Evolutionary conservation across 2,113 vertebrate species (phyloP).

Genomic region (Dasyprocta punctata): DNA sequence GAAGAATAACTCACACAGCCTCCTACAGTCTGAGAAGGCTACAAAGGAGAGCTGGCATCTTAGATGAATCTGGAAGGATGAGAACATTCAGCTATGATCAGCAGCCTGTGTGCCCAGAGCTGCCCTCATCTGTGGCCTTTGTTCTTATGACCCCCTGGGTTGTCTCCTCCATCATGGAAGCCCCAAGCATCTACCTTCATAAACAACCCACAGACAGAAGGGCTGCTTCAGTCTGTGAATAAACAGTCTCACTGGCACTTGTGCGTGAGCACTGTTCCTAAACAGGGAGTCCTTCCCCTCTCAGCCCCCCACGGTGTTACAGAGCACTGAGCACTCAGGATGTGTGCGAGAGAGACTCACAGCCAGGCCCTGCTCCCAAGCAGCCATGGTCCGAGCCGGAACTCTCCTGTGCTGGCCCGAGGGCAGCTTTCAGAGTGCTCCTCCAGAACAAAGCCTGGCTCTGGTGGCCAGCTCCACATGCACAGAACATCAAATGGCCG

Average conservation of each 20-base stretch:
- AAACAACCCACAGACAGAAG: neutral
- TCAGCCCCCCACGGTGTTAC: rapidly evolving
- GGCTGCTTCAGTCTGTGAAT: neutral
- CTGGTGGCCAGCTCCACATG: neutral
- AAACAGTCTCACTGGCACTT: neutral
- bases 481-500: slow-evolving; percentile 65
- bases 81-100: neutral
- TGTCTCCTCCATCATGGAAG: neutral
- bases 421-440: neutral
- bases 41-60: neutral
- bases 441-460: slow-evolving; percentile 58
- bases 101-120: neutral
- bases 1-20: neutral
- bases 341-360: neutral
- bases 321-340: neutral
- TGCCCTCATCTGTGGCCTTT: too few relatives aligned
- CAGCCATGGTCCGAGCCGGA: neutral
- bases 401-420: neutral
- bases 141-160: neutral
- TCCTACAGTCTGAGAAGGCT: neutral
- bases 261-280: neutral
- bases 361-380: neutral
- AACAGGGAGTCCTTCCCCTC: neutral
- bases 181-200: neutral
- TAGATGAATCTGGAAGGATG: neutral